phyloP scores from a whole-genome alignment of 2,888 invertebrate genomes.

The Phengaris arion region DNA sequence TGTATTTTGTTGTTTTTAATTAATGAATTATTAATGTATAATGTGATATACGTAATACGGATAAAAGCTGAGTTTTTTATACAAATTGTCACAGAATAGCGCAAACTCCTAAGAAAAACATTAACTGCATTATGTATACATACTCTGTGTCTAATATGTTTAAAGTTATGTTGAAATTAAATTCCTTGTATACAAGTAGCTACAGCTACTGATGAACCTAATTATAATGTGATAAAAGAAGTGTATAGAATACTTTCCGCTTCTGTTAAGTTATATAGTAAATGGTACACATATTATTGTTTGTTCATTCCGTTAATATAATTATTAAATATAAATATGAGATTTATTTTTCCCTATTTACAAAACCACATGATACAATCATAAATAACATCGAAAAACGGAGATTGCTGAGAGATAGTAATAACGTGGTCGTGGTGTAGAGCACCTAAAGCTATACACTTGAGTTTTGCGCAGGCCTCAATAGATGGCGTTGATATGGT shows the following conservation, averaged over 20 bases:
- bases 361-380: too few relatives aligned
- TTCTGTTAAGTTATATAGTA: background rate
- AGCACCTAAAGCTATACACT: too few relatives aligned
- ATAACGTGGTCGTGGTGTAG: too few relatives aligned
- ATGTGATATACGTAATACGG: background rate
- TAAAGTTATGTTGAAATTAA: conserved; percentile 4
- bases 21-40: background rate
- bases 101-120: background rate
- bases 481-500: too few relatives aligned
- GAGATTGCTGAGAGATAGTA: too few relatives aligned
- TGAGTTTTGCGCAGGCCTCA: too few relatives aligned
- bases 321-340: background rate
- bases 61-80: background rate
- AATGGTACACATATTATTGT: conserved; percentile 17
- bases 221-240: background rate
- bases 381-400: too few relatives aligned
- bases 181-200: background rate
- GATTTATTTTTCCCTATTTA: background rate
- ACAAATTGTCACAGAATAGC: background rate
- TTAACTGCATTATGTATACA: background rate
- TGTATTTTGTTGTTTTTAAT: background rate
- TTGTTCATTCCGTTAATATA: conserved; percentile 22
- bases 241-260: background rate
- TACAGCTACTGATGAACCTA: background rate
- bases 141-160: background rate